Base-by-base conservation (phyloP, 2,797 vertebrate species). In the Phaenicophaeus curvirostris region DNA sequence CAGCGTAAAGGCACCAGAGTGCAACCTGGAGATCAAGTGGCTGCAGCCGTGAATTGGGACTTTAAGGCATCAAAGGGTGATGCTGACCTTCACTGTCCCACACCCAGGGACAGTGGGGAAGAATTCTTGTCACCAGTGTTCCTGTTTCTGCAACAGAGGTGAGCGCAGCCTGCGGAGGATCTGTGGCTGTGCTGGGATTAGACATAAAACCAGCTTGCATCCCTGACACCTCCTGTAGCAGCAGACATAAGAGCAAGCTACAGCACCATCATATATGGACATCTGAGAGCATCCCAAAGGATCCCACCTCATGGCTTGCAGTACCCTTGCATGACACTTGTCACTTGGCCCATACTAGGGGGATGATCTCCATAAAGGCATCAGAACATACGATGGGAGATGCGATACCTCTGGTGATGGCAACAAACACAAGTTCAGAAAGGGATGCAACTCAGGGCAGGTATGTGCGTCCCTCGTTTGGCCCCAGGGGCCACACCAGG, bases 401-500 rank as follows among this genome's bases (percentile, higher is more conserved):
- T 7, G n/a, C 1, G 16, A 28, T 6, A 15, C 48, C 69, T 68
- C 5, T 15, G 27, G 48, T 2, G 1, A 35, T 3, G 16, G 72
- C 68, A 74, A 46, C 23, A 67, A 65, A 54, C 68, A 18, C 2
- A 4, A 46, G 31, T 35, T 42, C 73, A 83, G 57, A 27, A 3
- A 67, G 50, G 39, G 42, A 33, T 5, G 6, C 16, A 35, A 53
- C 35, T 8, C 8, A 0, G 55, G 39, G 11, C 41, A 35, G 12
- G 37, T 8, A 6, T 8, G 1, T 6, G 35, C 11, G 18, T 23
- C 23, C 41, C 25, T 63, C 2, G 0, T 11, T 0, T 8, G 18
- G 66, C 53, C 71, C 12, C 7, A 46, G 41, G 27, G 46, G 28
- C 72, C 2, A 0, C 33, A 3, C 39, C 4, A 1, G 0, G 2